Percentiles rank a stretch among this genome's conserved stretches.
Conservation (phyloP, 2,797 vertebrate species). For the Syncerus caffer region DNA sequence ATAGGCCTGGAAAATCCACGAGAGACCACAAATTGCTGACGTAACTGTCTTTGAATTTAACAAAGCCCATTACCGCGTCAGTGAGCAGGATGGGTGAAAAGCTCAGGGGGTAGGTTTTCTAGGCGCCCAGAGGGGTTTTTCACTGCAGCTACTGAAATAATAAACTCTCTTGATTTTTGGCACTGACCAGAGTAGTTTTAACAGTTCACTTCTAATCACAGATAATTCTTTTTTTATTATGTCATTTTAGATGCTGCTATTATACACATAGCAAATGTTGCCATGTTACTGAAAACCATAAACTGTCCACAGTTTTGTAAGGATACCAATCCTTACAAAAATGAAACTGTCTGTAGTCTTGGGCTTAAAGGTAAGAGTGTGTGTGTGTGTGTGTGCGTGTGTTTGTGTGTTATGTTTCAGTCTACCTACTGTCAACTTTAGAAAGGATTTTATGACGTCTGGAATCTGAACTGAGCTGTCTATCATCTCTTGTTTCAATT, state of each 20-base stretch:
- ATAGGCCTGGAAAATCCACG: constrained; percentile 85
- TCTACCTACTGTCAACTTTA: constrained; percentile 29
- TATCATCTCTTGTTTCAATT: constrained; percentile 56
- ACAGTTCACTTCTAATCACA: constrained; percentile 80
- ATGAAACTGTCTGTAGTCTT: constrained; percentile 53
- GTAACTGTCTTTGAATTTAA: constrained; percentile 90
- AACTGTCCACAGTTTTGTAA: constrained; percentile 35
- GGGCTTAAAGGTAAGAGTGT: background rate
- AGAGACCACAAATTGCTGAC: constrained; percentile 86
- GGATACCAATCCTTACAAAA: constrained; percentile 48
- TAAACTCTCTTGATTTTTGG: constrained; percentile 82
- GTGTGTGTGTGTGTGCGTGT: background rate
- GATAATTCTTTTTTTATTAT: constrained; percentile 85
- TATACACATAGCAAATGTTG: constrained; percentile 80
- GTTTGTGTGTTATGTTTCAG: background rate
- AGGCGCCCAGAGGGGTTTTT: constrained; percentile 84
- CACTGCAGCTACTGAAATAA: constrained; percentile 87
- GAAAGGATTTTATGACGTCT: constrained; percentile 48
- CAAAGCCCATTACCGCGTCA: constrained; percentile 87
- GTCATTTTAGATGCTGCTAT: constrained; percentile 80
- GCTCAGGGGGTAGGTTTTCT: constrained; percentile 72
- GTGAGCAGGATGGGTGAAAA: constrained; percentile 81
- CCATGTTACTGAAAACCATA: constrained; percentile 72
- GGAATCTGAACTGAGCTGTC: constrained; percentile 10
- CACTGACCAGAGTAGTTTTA: constrained; percentile 78